phyloP scores from a whole-genome alignment of 2,797 vertebrate species.

The Lerista edwardsae region DNA sequence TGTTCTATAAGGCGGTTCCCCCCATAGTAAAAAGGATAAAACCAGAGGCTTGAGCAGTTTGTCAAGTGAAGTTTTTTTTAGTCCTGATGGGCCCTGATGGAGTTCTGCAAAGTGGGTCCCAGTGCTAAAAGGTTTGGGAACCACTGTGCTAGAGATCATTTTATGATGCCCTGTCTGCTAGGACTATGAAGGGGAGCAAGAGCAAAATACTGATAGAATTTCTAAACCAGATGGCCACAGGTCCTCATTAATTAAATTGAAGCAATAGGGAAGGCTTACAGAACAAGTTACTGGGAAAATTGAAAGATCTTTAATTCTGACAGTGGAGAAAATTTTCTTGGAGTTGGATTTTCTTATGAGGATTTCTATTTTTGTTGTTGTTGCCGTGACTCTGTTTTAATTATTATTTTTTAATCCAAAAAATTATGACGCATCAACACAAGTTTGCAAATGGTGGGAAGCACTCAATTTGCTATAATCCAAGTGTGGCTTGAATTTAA shows the following conservation, averaged over 20 bases:
- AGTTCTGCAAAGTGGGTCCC: no score
- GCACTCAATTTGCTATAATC: background rate
- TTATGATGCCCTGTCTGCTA: background rate
- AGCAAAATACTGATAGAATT: background rate
- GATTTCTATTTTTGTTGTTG: background rate
- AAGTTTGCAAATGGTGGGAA: background rate
- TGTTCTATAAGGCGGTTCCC: background rate
- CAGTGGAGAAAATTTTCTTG: background rate
- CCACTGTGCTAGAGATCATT: no score
- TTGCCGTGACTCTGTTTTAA: background rate
- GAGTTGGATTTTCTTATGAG: background rate
- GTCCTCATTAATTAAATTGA: background rate
- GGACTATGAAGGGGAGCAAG: background rate
- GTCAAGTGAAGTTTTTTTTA: no score
- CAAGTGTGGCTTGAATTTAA: background rate
- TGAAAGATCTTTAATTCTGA: background rate
- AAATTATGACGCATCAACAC: background rate
- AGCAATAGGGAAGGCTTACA: no score
- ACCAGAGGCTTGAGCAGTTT: no score
- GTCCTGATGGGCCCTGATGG: no score
- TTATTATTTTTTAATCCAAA: background rate
- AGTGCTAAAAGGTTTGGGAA: no score
- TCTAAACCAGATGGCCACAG: background rate
- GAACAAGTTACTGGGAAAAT: background rate
- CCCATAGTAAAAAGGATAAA: no score